A percentile compares a stretch with the other conserved stretches of the same genome.
phyloP scores from a whole-genome alignment of 2,797 vertebrate species.

The Cynodonichthys magdalenae region DNA sequence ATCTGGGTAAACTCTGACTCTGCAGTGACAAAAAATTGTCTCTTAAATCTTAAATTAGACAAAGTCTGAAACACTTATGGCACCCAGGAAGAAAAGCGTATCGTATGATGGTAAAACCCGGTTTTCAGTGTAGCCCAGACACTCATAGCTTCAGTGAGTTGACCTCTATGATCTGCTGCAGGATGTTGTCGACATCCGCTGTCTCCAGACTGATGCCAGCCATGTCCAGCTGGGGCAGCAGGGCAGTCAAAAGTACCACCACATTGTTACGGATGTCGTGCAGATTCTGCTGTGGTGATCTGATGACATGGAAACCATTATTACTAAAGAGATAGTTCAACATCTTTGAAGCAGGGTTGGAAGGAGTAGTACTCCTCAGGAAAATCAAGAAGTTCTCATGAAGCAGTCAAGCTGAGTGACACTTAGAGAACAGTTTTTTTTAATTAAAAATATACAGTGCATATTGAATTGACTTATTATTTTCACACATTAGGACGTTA shows the following conservation, averaged over 20 bases:
- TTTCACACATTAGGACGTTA: too few relatives aligned
- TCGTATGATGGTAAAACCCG: neutral
- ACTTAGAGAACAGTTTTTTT: too few relatives aligned
- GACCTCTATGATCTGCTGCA: slow-evolving; percentile 85
- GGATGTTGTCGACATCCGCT: slow-evolving; percentile 83
- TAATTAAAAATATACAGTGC: too few relatives aligned
- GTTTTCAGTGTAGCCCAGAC: neutral
- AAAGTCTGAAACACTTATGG: neutral
- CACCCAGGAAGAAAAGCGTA: neutral
- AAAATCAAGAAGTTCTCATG: too few relatives aligned
- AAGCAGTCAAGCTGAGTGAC: too few relatives aligned
- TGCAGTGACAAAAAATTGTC: too few relatives aligned
- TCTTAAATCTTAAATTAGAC: too few relatives aligned
- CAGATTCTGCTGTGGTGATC: slow-evolving; percentile 74
- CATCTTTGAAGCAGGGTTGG: neutral
- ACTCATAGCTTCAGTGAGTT: slow-evolving; percentile 71
- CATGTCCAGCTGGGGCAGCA: slow-evolving; percentile 84
- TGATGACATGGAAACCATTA: slow-evolving; percentile 42
- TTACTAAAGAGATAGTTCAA: neutral
- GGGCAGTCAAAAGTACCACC: slow-evolving; percentile 81
- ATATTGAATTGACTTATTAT: too few relatives aligned
- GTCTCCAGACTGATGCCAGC: slow-evolving; percentile 81
- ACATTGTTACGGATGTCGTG: slow-evolving; percentile 77
- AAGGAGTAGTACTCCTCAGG: neutral
- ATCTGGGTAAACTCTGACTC: too few relatives aligned